These are phyloP conservation scores for Myrmecobius fasciatus DNA, from an alignment of 2,113 vertebrate genomes.

Conservation along the genomic window DNA sequence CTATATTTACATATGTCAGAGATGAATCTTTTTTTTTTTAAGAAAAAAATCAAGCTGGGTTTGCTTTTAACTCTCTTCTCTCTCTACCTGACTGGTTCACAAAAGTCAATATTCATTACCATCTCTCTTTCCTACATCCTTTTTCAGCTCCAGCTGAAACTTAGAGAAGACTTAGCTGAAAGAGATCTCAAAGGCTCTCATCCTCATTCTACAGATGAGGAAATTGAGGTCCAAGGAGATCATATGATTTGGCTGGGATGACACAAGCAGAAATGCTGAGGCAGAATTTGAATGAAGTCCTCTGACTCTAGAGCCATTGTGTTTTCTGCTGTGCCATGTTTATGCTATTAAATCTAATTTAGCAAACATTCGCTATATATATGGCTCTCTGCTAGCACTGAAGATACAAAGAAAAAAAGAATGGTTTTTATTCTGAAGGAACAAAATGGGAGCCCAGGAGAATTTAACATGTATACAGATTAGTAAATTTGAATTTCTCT, in stretches of 20 bases:
- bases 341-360: not conserved
- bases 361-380: not conserved
- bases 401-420: not conserved
- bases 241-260: not conserved
- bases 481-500: not conserved
- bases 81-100: not conserved
- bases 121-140: not conserved
- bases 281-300: not conserved
- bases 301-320: not conserved
- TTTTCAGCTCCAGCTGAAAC: constrained; percentile 14
- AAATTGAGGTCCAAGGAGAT: not conserved
- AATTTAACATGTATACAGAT: not conserved
- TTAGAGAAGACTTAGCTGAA: not conserved
- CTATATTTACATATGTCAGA: not conserved
- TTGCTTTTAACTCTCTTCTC: not conserved
- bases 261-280: not conserved
- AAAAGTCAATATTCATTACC: not conserved
- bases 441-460: not conserved
- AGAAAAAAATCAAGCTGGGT: not conserved
- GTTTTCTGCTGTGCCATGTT: not conserved
- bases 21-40: not conserved
- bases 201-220: not conserved
- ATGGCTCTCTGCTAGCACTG: not conserved
- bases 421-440: not conserved
- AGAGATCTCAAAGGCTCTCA: not conserved